phyloP scores from a whole-genome alignment of 2,797 vertebrate genomes.

The Pseudocheirus occidentalis region DNA sequence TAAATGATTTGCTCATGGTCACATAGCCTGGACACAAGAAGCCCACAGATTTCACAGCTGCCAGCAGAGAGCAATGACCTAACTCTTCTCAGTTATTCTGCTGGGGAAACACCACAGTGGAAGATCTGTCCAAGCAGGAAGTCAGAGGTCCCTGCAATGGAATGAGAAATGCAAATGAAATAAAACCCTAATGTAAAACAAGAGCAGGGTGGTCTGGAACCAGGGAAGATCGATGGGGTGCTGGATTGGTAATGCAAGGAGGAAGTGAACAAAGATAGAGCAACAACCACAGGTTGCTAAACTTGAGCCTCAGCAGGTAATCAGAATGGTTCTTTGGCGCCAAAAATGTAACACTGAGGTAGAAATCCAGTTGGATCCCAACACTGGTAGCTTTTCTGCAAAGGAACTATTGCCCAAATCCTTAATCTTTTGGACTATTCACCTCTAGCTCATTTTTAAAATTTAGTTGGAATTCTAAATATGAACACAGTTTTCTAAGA shows the following conservation, averaged over 20 bases:
- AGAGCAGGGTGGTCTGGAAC: not conserved
- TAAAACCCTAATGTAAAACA: not conserved
- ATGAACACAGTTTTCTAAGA: conserved; percentile 23
- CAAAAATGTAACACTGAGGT: not conserved
- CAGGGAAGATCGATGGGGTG: not conserved
- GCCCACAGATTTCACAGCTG: too few relatives aligned
- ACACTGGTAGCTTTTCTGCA: not conserved
- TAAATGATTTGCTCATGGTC: too few relatives aligned
- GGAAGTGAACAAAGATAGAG: not conserved
- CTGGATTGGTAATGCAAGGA: not conserved
- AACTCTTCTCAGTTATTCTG: not conserved
- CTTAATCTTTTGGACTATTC: not conserved
- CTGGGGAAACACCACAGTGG: not conserved
- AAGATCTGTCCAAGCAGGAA: not conserved
- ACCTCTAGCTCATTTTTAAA: not conserved
- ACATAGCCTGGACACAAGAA: too few relatives aligned
- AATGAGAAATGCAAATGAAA: not conserved
- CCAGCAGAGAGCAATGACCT: not conserved
- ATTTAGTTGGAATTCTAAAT: conserved; percentile 37
- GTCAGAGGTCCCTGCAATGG: not conserved
- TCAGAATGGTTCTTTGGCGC: not conserved
- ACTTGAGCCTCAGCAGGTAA: not conserved
- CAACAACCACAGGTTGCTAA: not conserved
- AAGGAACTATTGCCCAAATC: not conserved
- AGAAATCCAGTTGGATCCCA: not conserved